Percentiles rank a stretch among this genome's conserved stretches.
Conservation (phyloP, 2,797 vertebrate genomes). For the Vireo griseus region DNA sequence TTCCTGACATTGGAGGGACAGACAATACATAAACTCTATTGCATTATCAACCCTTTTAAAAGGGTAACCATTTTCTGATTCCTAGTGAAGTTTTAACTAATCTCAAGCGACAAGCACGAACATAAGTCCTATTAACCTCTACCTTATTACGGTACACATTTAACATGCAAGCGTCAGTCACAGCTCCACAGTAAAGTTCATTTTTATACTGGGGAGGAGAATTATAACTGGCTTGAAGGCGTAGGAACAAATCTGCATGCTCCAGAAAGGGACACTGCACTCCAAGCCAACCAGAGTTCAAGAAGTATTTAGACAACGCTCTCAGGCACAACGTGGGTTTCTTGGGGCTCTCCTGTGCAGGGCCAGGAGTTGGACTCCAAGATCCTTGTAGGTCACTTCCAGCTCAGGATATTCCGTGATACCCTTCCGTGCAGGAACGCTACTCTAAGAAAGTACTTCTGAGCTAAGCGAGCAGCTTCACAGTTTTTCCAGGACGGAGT, state of each 20-base stretch:
- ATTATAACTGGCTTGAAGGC: neutral
- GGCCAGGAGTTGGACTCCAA: neutral
- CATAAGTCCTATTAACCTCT: neutral
- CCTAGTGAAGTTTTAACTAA: neutral
- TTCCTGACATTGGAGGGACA: neutral
- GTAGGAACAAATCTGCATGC: rapidly evolving
- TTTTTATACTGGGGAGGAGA: neutral
- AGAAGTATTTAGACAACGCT: neutral
- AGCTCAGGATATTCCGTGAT: neutral
- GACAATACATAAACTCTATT: neutral
- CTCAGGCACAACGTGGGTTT: neutral
- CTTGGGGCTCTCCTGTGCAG: neutral
- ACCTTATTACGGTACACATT: neutral
- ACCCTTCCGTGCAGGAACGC: neutral
- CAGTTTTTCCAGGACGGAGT: neutral
- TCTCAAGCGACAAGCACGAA: neutral
- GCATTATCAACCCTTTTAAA: neutral
- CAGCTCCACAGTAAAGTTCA: neutral
- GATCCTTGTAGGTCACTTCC: neutral
- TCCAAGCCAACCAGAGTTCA: neutral
- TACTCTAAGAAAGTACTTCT: neutral
- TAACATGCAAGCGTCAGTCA: rapidly evolving
- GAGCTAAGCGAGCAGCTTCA: neutral
- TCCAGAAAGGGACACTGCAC: neutral
- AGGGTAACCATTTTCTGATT: neutral